Evolutionary conservation across 1,140 invertebrate genomes (phyloP).

Genomic region (Lucilia cuprina): DNA sequence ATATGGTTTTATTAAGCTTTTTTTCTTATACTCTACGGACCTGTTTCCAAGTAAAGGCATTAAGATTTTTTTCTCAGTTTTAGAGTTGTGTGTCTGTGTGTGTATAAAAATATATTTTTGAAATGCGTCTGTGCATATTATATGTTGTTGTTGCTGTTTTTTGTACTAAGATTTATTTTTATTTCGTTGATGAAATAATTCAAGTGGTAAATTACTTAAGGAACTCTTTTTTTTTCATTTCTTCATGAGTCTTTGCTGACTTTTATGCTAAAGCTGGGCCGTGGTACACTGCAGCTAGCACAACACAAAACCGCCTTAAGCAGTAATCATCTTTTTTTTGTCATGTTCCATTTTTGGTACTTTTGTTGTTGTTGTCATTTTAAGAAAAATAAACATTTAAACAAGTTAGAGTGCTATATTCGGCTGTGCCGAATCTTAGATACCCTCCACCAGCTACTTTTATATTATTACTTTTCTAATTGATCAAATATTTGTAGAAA

Average conservation of each 20-base stretch:
- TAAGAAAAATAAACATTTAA: neutral
- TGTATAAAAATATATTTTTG: neutral
- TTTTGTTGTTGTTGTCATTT: neutral
- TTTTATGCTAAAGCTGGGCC: no score
- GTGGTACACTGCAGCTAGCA: neutral
- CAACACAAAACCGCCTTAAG: neutral
- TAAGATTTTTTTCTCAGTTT: neutral
- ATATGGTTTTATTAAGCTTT: neutral
- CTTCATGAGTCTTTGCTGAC: neutral
- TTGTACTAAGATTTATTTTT: neutral
- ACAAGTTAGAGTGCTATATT: no score
- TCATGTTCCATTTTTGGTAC: neutral
- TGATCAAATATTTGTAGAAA: no score
- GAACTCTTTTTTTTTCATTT: neutral
- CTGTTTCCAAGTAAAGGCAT: neutral
- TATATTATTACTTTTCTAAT: no score
- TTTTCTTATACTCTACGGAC: neutral
- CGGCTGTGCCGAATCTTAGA: no score
- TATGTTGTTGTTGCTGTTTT: neutral
- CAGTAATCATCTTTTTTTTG: neutral
- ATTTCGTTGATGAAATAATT: constrained; percentile 12
- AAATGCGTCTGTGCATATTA: neutral
- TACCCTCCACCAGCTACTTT: no score
- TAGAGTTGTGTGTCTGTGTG: neutral
- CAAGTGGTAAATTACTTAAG: constrained; percentile 14